Base-by-base conservation (phyloP, 2,113 vertebrate genomes). In the Todiramphus chloris region DNA sequence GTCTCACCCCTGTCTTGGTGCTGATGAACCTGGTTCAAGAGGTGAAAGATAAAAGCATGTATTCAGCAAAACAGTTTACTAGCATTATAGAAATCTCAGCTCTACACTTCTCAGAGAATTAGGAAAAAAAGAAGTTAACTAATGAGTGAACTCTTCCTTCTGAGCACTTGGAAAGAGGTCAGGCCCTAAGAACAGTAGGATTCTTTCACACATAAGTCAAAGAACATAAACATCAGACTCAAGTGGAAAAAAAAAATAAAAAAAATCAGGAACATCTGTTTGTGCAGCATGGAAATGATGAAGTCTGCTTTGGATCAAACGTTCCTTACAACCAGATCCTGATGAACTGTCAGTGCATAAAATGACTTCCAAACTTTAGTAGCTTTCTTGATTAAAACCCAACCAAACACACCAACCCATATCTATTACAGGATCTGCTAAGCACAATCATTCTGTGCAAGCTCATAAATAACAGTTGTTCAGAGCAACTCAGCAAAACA, bases 1-100 rank as follows among this genome's bases (percentile, higher is more conserved):
- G 99, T 99, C 98, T 99, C 99, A 69, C 99, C 99, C 87, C 99
- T 98, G 98, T 99, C 99, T 98, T 99, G 99, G 97, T 99, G 99
- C 98, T 99, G 99, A 98, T 99, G 99, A 97, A 99, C 99, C 99
- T 99, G 98, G 50, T 44, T 50, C 73, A 93, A 94, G 86, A 91
- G 69, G 91, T 80, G 79, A 84, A 67, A 95, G 39, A 93, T 15
- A 93, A 96, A 89, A 90, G 51, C 67, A 72, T 3, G 27, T 84
- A 62, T 92, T 92, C 76, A 92, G 37, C 37, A 91, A 94, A 93
- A 62, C 31, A 72, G 30, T 86, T 85, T 72, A 77, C 56, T 6
- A 73, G 16, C 37, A 62, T 30, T 48, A 72, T 11, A 86, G 53
- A 69, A 80, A 66, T 50, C 64, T 56, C 81, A 78, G 63, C 27